These are phyloP conservation scores for Hylaea fasciaria DNA, from an alignment of 2,888 invertebrate species.

Conservation along the genomic window DNA sequence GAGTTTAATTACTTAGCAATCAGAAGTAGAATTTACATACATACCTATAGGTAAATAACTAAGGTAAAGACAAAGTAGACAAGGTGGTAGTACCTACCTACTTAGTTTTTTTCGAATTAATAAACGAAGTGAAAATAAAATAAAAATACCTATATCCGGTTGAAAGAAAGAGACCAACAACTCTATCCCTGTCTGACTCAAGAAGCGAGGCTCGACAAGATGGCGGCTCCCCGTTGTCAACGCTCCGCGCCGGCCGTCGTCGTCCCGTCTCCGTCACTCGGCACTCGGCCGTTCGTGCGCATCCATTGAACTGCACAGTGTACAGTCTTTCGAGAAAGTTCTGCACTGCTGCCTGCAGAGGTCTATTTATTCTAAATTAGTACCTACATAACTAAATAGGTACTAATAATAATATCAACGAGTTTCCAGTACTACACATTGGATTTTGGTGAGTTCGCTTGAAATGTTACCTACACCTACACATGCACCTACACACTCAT, in stretches of 20 bases:
- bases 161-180: conserved; percentile 22
- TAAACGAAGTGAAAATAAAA: background rate
- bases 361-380: conserved; percentile 30
- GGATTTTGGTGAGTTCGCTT: conserved; percentile 34
- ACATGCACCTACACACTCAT: no score
- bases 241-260: conserved; percentile 37
- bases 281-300: conserved; percentile 24
- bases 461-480: background rate
- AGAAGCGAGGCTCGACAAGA: conserved; percentile 64
- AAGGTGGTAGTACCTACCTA: no score
- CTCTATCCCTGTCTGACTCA: conserved; percentile 62
- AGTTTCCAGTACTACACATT: conserved; percentile 22
- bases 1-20: no score
- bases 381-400: no score
- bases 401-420: conserved; percentile 20
- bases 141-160: background rate
- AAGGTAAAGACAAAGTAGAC: no score
- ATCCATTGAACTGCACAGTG: conserved; percentile 56
- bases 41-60: no score
- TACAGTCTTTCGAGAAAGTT: conserved; percentile 54
- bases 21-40: no score
- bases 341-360: conserved; percentile 33
- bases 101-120: no score
- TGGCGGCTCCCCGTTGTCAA: conserved; percentile 56
- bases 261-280: no score